These are phyloP conservation scores for Amphiura filiformis DNA, from an alignment of 35 echinoderm and acorn worm species.

Conservation along the genomic window DNA sequence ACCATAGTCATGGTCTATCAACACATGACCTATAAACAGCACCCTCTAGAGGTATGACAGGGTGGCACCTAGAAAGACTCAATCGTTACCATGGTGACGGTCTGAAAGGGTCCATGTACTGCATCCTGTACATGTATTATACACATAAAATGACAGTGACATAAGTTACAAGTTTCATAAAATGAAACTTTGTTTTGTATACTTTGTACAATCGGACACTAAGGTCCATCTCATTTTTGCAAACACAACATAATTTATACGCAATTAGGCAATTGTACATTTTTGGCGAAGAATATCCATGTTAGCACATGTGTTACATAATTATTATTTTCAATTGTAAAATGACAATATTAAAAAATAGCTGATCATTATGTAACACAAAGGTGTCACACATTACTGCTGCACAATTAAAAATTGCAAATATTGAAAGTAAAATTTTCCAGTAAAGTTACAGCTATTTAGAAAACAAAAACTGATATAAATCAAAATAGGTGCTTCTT, in stretches of 20 bases:
- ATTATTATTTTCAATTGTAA: not conserved
- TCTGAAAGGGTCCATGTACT: slow-evolving; percentile 1
- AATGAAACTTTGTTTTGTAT: not conserved
- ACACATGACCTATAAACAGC: no score
- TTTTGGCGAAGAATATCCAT: slow-evolving; percentile 7
- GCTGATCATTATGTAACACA: not conserved
- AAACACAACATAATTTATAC: not conserved
- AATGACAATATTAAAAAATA: not conserved
- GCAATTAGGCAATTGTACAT: not conserved
- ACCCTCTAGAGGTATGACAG: not conserved
- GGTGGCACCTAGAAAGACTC: not conserved
- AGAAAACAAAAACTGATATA: not conserved
- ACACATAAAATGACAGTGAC: slow-evolving; percentile 1
- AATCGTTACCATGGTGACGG: not conserved
- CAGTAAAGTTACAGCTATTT: not conserved
- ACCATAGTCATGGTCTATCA: no score
- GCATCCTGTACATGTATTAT: not conserved
- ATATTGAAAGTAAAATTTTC: not conserved
- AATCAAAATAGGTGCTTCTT: not conserved
- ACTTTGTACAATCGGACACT: not conserved
- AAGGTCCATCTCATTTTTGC: not conserved
- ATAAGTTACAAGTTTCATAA: slow-evolving; percentile 1
- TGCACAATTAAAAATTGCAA: slow-evolving; percentile 1
- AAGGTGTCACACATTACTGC: not conserved
- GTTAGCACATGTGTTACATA: not conserved